These are phyloP conservation scores for Petroica traversi DNA, from an alignment of 2,113 vertebrate species.

Conservation along the genomic window DNA sequence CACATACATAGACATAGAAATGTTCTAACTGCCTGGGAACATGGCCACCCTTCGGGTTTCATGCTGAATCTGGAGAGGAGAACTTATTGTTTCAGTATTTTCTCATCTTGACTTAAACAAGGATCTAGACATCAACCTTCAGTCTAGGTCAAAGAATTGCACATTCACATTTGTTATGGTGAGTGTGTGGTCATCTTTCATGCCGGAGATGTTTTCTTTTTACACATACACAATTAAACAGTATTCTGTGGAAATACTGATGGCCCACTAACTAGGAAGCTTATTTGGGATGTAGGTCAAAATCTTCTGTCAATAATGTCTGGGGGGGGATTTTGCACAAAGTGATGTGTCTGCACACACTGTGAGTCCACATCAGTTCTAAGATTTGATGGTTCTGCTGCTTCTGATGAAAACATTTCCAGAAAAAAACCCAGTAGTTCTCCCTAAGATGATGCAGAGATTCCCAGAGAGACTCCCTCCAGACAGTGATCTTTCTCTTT, in stretches of 20 bases:
- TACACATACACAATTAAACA: neutral
- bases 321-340: fast-evolving
- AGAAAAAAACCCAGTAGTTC: neutral
- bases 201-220: neutral
- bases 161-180: neutral
- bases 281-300: neutral
- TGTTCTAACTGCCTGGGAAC: neutral
- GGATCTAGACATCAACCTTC: neutral
- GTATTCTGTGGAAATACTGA: neutral
- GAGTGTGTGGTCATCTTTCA: neutral
- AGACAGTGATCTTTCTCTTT: neutral
- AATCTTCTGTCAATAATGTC: neutral
- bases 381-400: neutral
- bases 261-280: neutral
- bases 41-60: neutral
- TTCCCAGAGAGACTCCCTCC: fast-evolving
- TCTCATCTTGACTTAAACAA: neutral
- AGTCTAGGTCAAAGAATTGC: neutral
- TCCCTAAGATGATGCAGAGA: neutral
- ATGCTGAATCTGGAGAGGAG: neutral
- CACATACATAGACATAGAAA: fast-evolving
- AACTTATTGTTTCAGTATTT: neutral
- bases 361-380: neutral
- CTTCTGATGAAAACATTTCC: neutral
- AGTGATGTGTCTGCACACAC: fast-evolving